Conservation (phyloP, 2,888 invertebrate genomes). For the Eristalis intricaria region DNA sequence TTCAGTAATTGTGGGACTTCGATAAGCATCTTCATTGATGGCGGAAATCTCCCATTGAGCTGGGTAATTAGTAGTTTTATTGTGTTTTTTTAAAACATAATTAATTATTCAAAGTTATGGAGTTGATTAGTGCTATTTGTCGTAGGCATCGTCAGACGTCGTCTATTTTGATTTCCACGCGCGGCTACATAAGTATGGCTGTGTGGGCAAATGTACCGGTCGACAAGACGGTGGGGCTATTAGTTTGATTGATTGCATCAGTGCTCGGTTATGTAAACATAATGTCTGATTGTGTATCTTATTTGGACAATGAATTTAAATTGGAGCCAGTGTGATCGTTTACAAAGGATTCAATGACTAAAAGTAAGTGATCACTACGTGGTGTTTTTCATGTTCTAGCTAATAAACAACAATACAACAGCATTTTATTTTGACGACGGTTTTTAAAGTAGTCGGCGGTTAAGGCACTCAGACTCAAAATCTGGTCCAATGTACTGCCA, state of each 20-base stretch:
- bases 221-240: background rate
- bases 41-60: slow-evolving; percentile 61
- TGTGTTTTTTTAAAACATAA: slow-evolving; percentile 28
- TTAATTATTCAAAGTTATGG: slow-evolving; percentile 60
- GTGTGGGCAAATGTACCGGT: slow-evolving; percentile 7
- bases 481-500: no score
- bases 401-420: no score
- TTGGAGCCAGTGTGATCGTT: background rate
- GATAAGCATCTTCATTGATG: slow-evolving; percentile 34
- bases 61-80: slow-evolving; percentile 48
- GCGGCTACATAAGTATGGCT: background rate
- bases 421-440: no score
- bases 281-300: background rate
- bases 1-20: slow-evolving; percentile 21
- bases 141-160: slow-evolving; percentile 11
- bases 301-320: background rate
- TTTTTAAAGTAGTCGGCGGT: no score
- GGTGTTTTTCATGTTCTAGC: no score
- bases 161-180: slow-evolving; percentile 12
- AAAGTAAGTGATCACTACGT: background rate
- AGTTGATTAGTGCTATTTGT: slow-evolving; percentile 23
- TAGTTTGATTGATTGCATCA: background rate
- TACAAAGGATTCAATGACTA: background rate
- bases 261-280: slow-evolving; percentile 22
- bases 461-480: no score